Conservation (phyloP, 1,140 invertebrate genomes). For the Solenopsis fugax region DNA sequence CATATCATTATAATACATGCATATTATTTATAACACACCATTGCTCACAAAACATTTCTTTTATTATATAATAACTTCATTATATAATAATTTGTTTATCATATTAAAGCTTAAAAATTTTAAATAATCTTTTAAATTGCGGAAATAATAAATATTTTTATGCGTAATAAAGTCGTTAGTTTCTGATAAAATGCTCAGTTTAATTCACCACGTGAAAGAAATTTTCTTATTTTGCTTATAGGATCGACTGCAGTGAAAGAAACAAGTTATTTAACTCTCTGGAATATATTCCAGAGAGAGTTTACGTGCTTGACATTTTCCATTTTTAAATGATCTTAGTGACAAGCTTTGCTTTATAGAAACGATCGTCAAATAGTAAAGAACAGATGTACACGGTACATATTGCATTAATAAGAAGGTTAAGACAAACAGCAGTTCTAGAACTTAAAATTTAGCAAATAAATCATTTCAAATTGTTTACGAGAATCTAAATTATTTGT, state of each 20-base stretch:
- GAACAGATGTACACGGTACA: not conserved
- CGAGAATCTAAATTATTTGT: not conserved
- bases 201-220: not conserved
- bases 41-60: not conserved
- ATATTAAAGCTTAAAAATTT: not conserved
- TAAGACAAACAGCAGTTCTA: not conserved
- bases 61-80: not conserved
- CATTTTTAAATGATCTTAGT: slow-evolving; percentile 1
- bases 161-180: not conserved
- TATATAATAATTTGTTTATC: not conserved
- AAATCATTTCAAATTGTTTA: slow-evolving; percentile 13
- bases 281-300: not conserved
- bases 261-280: slow-evolving; percentile 11
- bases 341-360: not conserved
- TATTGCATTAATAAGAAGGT: not conserved
- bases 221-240: not conserved
- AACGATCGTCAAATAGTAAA: not conserved
- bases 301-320: slow-evolving; percentile 24
- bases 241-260: not conserved
- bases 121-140: not conserved
- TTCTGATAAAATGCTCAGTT: not conserved
- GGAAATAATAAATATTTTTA: not conserved
- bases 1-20: not conserved
- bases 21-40: too few relatives aligned
- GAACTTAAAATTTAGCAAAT: not conserved